Evolutionary conservation across 2,888 invertebrate species (phyloP).

Genomic region (Cephus sareptanus): DNA sequence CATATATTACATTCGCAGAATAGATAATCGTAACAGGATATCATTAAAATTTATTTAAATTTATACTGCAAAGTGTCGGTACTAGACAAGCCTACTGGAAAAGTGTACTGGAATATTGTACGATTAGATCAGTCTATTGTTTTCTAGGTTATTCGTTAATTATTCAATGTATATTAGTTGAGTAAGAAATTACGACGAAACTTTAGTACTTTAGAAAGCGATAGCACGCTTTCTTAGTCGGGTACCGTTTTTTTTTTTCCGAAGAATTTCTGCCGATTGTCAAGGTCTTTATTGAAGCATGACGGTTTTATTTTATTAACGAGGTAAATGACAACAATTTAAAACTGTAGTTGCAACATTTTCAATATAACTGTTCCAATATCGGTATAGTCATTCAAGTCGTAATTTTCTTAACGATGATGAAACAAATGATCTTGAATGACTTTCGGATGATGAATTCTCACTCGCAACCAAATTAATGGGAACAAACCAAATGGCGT

Average conservation of each 20-base stretch:
- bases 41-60: too few species aligned
- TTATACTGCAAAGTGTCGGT: too few species aligned
- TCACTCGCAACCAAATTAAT: background rate
- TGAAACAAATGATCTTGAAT: background rate
- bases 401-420: background rate
- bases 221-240: background rate
- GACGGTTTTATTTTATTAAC: background rate
- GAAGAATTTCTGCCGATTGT: background rate
- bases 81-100: too few species aligned
- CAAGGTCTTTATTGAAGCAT: background rate
- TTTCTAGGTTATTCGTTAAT: background rate
- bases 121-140: too few species aligned
- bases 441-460: background rate
- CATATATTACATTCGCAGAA: too few species aligned
- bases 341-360: background rate
- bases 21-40: too few species aligned
- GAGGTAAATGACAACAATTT: background rate
- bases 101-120: too few species aligned
- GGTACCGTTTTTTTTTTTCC: background rate
- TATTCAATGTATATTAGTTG: slow-evolving; percentile 1
- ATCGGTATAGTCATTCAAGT: background rate
- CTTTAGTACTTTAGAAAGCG: background rate
- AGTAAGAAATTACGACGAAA: background rate
- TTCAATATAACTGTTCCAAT: background rate
- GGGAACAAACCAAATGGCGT: background rate